phyloP scores from a whole-genome alignment of 2,113 vertebrate genomes.

The Sakesphorus luctuosus region DNA sequence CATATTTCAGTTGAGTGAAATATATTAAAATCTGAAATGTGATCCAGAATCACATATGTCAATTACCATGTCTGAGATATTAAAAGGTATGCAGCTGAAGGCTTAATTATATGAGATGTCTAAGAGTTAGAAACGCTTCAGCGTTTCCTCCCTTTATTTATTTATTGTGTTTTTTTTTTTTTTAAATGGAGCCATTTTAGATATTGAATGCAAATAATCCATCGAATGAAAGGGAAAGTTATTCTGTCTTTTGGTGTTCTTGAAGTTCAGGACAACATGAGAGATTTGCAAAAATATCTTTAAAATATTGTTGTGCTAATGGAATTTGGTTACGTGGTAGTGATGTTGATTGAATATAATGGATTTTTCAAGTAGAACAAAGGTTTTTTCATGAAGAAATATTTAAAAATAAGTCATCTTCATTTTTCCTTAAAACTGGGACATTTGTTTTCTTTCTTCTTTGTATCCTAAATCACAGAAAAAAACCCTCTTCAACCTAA shows the following conservation, averaged over 20 bases:
- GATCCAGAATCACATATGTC: slow-evolving; percentile 73
- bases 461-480: neutral
- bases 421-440: neutral
- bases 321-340: slow-evolving; percentile 15
- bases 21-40: slow-evolving; percentile 75
- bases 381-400: neutral
- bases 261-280: slow-evolving; percentile 33
- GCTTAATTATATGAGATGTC: slow-evolving; percentile 66
- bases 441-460: neutral
- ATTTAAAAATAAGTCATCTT: neutral
- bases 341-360: slow-evolving; percentile 7
- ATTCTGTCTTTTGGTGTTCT: slow-evolving; percentile 21
- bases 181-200: slow-evolving; percentile 36
- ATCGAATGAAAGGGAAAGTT: slow-evolving; percentile 11
- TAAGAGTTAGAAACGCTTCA: slow-evolving; percentile 41
- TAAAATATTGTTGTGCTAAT: slow-evolving; percentile 11
- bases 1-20: slow-evolving; percentile 68
- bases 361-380: slow-evolving; percentile 22
- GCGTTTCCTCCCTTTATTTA: neutral
- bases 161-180: neutral
- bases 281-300: slow-evolving; percentile 26
- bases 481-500: accelerated
- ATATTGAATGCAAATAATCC: slow-evolving; percentile 51
- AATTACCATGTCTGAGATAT: slow-evolving; percentile 71
- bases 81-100: slow-evolving; percentile 70